These are phyloP conservation scores for Corvus hawaiiensis DNA, from an alignment of 2,113 vertebrate genomes.

Conservation along the genomic window DNA sequence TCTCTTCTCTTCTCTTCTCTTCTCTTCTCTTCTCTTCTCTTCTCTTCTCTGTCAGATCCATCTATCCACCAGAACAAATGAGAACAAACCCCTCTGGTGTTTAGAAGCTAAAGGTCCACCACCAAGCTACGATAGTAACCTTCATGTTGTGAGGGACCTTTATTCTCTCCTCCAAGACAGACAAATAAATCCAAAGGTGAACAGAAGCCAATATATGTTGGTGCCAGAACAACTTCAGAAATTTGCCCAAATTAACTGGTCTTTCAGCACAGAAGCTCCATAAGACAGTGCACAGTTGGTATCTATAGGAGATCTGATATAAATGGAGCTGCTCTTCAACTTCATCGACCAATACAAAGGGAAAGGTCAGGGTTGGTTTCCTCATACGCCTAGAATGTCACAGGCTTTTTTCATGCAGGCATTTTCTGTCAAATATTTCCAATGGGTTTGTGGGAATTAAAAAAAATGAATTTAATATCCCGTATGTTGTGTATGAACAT, in stretches of 20 bases:
- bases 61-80: not conserved
- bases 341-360: not conserved
- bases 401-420: not conserved
- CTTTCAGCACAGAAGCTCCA: not conserved
- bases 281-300: not conserved
- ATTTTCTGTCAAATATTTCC: not conserved
- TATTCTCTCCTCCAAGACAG: not conserved
- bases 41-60: not conserved
- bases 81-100: not conserved
- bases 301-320: not conserved
- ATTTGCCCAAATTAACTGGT: not conserved
- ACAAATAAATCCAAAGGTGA: not conserved
- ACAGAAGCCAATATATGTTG: not conserved
- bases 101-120: not conserved
- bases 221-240: not conserved
- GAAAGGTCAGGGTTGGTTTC: constrained; percentile 27
- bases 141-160: not conserved
- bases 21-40: no score
- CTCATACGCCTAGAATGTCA: constrained; percentile 1
- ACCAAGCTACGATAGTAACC: not conserved
- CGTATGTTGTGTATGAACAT: not conserved
- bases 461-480: not conserved
- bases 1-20: no score
- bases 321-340: constrained; percentile 1
- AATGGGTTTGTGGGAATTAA: not conserved